Base-by-base conservation (phyloP, 2,113 vertebrate genomes). In the Ageneiosus marmoratus region DNA sequence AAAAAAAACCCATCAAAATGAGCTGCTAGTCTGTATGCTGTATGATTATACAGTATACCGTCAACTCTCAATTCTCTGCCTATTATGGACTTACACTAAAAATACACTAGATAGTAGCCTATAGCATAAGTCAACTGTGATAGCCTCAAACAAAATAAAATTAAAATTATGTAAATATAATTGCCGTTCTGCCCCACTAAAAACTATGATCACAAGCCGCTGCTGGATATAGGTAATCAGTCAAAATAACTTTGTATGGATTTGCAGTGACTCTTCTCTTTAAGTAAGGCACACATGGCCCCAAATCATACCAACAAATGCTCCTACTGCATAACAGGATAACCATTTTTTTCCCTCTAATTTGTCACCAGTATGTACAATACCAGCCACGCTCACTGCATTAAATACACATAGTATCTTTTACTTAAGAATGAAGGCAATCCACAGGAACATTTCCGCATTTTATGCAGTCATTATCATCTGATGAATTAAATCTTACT, bases 381-480 rank as follows among this genome's bases (percentile, higher is more conserved):
- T 60, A 60, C 34, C 67, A 46, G n/a, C 4, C 37, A 70, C 15
- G 8, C 34, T n/a, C 32, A 12, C 53, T 60, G 53, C 32, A 63
- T 63, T 51, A 84, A 84, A 74, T 63, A 29, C 29, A 4, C 18
- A 46, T 20, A 27, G 34, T 46, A 18, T 67, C 18, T 80, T 48
- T 55, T 50, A 37, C 44, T 24, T 13, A 27, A 56, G 53, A 81
- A 81, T 27, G 58, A 46, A 70, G 22, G 9, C 16, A 46, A 72
- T 81, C 32, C 44, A 55, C n/a, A 72, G 79, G 67, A 44, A 56
- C 16, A 1, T 74, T 70, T 37, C 80, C 77, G 65, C 74, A 55
- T 62, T 81, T 82, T 60, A 44, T 63, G n/a, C 27, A 77, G 37
- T 81, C 78, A 78, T 86, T 81, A 81, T 58, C 63, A 84, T 81